Evolutionary conservation across 1,140 invertebrate genomes (phyloP).

Genomic region (Diorhabda carinulata): DNA sequence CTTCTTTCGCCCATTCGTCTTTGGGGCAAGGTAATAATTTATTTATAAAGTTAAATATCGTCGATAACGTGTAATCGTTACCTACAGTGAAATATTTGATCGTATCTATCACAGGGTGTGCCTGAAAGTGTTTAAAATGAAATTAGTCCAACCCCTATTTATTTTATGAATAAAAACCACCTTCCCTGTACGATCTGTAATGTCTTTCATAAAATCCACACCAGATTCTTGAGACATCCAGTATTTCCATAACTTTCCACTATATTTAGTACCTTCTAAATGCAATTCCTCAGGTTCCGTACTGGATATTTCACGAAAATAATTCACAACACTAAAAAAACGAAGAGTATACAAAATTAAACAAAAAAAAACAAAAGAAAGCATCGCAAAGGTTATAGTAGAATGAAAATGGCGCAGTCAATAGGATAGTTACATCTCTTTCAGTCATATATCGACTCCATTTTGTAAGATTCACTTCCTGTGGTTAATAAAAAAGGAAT

Average conservation of each 20-base stretch:
- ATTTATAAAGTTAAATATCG: slow-evolving; percentile 64
- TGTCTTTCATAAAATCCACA: slow-evolving; percentile 57
- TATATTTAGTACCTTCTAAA: slow-evolving; percentile 58
- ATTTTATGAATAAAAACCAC: slow-evolving; percentile 24
- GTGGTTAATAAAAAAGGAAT: too few species aligned
- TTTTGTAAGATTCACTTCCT: too few species aligned
- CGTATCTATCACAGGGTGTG: slow-evolving; percentile 54
- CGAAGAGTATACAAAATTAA: too few species aligned
- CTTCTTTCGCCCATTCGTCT: slow-evolving; percentile 57
- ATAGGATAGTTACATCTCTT: too few species aligned
- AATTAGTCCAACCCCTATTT: not conserved
- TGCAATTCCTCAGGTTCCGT: slow-evolving; percentile 47
- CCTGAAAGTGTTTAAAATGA: slow-evolving; percentile 18
- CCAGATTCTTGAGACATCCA: slow-evolving; percentile 66
- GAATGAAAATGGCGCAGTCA: too few species aligned
- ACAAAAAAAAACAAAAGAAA: too few species aligned
- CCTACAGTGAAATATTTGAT: slow-evolving; percentile 55
- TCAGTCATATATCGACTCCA: too few species aligned
- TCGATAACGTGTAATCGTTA: slow-evolving; percentile 62
- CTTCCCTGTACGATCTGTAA: slow-evolving; percentile 59
- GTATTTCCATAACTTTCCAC: slow-evolving; percentile 66
- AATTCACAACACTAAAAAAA: slow-evolving; percentile 31
- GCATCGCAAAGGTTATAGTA: too few species aligned
- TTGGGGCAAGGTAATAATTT: slow-evolving; percentile 60
- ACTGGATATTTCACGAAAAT: slow-evolving; percentile 31